Evolutionary conservation across 2,888 invertebrate genomes (phyloP), one percentile per base, ranked within the genome.

Genomic region (Coelinius sp.): DNA sequence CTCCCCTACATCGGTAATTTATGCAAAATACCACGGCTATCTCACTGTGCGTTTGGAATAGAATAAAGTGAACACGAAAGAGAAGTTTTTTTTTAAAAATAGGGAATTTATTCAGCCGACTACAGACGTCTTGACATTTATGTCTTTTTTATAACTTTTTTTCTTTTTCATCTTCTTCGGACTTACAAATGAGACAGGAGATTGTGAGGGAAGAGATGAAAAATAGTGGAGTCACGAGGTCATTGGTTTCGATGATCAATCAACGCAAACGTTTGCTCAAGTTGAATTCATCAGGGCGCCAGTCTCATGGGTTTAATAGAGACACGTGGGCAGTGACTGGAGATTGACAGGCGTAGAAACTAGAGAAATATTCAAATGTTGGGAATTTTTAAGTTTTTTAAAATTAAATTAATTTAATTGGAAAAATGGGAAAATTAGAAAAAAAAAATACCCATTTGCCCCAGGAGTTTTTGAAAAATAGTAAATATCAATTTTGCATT

Each of bases 1-100:
- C 52, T 46, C 62, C n/a, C n/a, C n/a, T n/a, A n/a, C 31, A 68
- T 76, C 62, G 53, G 20, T 69, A 59, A 73, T 71, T 73, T 64
- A 71, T 27, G 25, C 71, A 73, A 77, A 69, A 76, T 74, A 75
- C 65, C 75, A 76, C 73, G 73, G 68, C 75, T 74, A 74, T 77
- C 71, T 70, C 76, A 75, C 74, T 75, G 76, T 72, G 72, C 72
- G 71, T n/a, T 27, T 73, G 71, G 22, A 59, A 44, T 52, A 53
- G 31, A 66, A 59, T 25, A 25, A 44, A 59, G 12, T 31, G 7
- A 31, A 31, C 7, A 31, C 3, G 5, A 41, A 41, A 49, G 31
- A 31, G 4, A 6, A 8, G 31, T 31, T 31, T 31, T 31, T 24
- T 27, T 56, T 24, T 56, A 35, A 20, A 65, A 44, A 65, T 31